These are phyloP conservation scores for Oscheius sp. DNA, from an alignment of 2,888 invertebrate genomes.

Conservation along the genomic window DNA sequence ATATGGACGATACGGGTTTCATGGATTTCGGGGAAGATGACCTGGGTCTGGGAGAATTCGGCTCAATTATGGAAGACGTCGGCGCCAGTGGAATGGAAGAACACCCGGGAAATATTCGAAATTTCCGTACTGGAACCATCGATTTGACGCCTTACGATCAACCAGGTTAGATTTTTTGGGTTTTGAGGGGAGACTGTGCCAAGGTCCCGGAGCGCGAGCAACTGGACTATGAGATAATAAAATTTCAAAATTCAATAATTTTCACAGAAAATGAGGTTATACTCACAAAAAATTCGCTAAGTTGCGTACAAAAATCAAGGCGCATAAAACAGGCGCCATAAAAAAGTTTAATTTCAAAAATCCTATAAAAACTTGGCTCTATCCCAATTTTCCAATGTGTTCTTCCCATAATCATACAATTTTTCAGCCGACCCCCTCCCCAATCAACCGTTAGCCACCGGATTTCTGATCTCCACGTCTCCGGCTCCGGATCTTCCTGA, in stretches of 20 bases:
- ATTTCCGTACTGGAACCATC: slow-evolving; percentile 5
- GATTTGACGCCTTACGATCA: slow-evolving; percentile 9
- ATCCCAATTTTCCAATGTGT: no score
- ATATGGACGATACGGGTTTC: slow-evolving; percentile 1
- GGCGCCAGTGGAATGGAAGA: slow-evolving; percentile 3
- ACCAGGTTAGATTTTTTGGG: neutral
- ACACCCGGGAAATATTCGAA: neutral
- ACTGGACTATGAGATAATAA: no score
- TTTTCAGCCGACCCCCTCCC: slow-evolving; percentile 77
- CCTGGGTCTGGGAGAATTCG: slow-evolving; percentile 26
- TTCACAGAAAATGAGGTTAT: no score
- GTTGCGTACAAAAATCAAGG: no score
- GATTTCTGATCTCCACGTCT: slow-evolving; percentile 96
- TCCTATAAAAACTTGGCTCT: no score
- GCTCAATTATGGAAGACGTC: slow-evolving; percentile 9
- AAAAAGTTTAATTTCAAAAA: no score
- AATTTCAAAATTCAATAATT: no score
- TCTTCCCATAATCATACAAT: no score
- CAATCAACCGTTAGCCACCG: slow-evolving; percentile 97
- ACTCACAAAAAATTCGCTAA: no score
- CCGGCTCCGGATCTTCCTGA: slow-evolving; percentile 84
- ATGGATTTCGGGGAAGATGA: slow-evolving; percentile 24
- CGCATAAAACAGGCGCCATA: no score
- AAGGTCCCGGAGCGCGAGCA: no score
- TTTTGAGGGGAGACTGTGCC: no score